Conservation (phyloP, 2,888 invertebrate genomes). For the Eumerus sabulonum region DNA sequence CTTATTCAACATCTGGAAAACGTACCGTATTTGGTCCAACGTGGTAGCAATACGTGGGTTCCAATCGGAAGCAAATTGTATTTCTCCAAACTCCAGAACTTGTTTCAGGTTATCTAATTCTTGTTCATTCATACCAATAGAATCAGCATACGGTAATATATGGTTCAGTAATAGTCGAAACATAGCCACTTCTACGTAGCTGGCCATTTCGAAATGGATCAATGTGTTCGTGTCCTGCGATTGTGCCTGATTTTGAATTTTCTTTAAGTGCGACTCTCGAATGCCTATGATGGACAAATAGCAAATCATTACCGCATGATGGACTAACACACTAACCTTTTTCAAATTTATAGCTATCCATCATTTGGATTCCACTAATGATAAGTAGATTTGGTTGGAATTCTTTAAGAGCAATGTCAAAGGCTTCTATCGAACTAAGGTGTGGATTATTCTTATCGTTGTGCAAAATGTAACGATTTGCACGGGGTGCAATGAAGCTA, state of each 20-base stretch:
- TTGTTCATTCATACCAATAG: slow-evolving; percentile 93
- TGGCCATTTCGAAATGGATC: slow-evolving; percentile 93
- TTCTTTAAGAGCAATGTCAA: slow-evolving; percentile 82
- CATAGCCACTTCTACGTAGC: slow-evolving; percentile 86
- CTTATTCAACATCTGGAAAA: slow-evolving; percentile 79
- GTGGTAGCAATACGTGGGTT: slow-evolving; percentile 89
- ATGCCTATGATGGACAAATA: no score
- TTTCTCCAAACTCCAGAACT: slow-evolving; percentile 84
- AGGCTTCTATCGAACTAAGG: slow-evolving; percentile 85
- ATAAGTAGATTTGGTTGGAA: slow-evolving; percentile 87
- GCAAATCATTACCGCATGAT: no score
- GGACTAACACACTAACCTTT: slow-evolving; percentile 44
- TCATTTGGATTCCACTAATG: slow-evolving; percentile 91
- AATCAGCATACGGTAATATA: slow-evolving; percentile 87
- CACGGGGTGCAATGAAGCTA: slow-evolving; percentile 85
- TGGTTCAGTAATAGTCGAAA: slow-evolving; percentile 83
- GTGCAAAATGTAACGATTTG: slow-evolving; percentile 91
- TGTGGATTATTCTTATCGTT: slow-evolving; percentile 90
- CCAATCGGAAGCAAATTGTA: slow-evolving; percentile 87
- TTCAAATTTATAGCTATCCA: slow-evolving; percentile 85
- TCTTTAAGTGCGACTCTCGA: no score
- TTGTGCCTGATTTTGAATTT: slow-evolving; percentile 81
- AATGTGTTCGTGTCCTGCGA: slow-evolving; percentile 81
- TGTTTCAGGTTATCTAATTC: slow-evolving; percentile 88
- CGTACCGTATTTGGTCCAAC: slow-evolving; percentile 88